phyloP scores from a whole-genome alignment of 2,888 invertebrate species.

The Dynastes tityus region DNA sequence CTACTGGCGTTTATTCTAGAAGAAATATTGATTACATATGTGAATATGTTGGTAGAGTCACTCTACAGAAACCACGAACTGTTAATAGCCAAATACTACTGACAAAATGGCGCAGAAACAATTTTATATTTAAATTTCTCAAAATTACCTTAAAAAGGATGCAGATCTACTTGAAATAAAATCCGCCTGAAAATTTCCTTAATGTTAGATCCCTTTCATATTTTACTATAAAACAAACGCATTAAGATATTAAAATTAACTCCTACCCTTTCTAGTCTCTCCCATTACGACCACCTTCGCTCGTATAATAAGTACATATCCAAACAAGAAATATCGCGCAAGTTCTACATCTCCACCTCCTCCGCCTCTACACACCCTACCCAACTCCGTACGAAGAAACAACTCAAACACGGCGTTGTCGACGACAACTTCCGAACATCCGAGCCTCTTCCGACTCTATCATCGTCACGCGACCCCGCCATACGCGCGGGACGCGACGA shows the following conservation, averaged over 20 bases:
- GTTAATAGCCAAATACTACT: no score
- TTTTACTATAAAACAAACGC: background rate
- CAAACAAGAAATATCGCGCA: slow-evolving; percentile 37
- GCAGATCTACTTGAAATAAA: no score
- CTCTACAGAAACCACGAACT: no score
- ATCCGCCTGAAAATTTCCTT: no score
- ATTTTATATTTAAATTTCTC: no score
- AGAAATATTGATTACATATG: no score
- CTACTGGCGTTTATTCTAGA: no score
- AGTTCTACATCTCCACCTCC: slow-evolving; percentile 13
- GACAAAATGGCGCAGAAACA: no score
- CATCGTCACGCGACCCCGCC: slow-evolving; percentile 36
- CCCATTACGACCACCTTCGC: slow-evolving; percentile 8
- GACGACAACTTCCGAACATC: slow-evolving; percentile 28
- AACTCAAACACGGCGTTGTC: slow-evolving; percentile 19
- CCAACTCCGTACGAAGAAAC: slow-evolving; percentile 13
- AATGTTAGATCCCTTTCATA: no score
- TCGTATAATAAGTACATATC: slow-evolving; percentile 26
- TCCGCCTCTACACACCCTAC: background rate
- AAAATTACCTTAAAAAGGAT: no score
- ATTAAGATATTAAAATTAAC: slow-evolving; percentile 19
- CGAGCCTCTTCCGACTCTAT: slow-evolving; percentile 1
- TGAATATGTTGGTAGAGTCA: no score
- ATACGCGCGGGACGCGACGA: background rate
- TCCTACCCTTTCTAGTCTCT: background rate